Conservation (phyloP, 1,140 invertebrate species). For the silkworm (Bombyx mori) region DNA sequence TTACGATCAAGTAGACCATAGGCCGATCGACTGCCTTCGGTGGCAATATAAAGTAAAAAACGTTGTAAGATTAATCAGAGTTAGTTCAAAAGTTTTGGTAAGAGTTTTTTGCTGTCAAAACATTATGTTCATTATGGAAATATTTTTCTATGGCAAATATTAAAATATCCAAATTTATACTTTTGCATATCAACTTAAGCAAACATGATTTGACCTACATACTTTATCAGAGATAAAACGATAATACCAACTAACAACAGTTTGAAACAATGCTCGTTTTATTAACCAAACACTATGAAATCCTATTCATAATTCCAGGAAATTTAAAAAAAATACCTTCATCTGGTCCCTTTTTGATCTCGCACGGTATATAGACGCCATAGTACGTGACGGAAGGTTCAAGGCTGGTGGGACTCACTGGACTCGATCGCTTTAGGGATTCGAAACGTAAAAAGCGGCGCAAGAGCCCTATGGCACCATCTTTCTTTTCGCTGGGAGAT, state of each 20-base stretch:
- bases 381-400: constrained; percentile 56
- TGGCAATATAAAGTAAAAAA: too few species aligned
- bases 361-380: constrained; percentile 68
- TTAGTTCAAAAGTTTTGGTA: too few species aligned
- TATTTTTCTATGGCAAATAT: too few species aligned
- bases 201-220: constrained; percentile 23
- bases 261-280: too few species aligned
- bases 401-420: constrained; percentile 34
- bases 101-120: too few species aligned
- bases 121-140: too few species aligned
- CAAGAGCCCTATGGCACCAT: constrained; percentile 51
- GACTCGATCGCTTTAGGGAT: constrained; percentile 28
- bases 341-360: constrained; percentile 65
- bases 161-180: too few species aligned
- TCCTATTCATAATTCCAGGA: background rate
- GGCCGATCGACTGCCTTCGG: too few species aligned
- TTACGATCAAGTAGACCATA: too few species aligned
- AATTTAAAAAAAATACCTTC: constrained; percentile 43
- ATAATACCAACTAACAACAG: constrained; percentile 5
- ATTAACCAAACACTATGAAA: too few species aligned
- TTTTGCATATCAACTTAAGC: background rate
- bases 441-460: constrained; percentile 52
- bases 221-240: constrained; percentile 8
- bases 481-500: constrained; percentile 51
- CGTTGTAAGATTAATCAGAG: too few species aligned